Base-by-base conservation (phyloP, 2,888 invertebrate genomes). In the Conomelus anceps region DNA sequence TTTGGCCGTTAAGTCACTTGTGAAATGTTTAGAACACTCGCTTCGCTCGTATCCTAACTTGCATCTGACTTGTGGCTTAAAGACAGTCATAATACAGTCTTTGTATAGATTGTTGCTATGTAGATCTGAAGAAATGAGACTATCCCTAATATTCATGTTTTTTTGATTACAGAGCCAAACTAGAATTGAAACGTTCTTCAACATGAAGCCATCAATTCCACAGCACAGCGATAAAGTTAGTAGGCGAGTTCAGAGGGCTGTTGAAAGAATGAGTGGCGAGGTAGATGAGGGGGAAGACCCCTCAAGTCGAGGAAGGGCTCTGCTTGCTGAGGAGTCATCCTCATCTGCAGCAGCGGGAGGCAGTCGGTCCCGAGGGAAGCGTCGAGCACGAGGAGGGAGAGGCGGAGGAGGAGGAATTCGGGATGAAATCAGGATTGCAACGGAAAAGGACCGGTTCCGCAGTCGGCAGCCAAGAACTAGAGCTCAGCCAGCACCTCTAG, bases 161-260 rank as follows among this genome's bases (percentile, higher is more conserved):
- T 29, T 22, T 29, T 7, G 22, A 84, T 91, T 91, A 22, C 89
- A 95, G 92, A 94, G 93, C 17, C 98, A 98, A 92, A 95, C 94
- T 91, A 95, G 95, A 20, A 95, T 98, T 63, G 95, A 95, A 86
- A 95, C 96, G 91, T 98, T 96, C 93, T 98, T 97, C 92, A 95
- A 95, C 92, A 94, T 95, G 22, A 95, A 95, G 92, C 94, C 94
- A 90, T 94, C 95, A 84, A 93, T 94, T 34, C 93, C 94, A 89
- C 93, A 94, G 0, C 93, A 94, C 22, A 95, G 96, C 91, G 94
- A 95, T 29, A 95, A 94, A 92, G 95, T 97, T 93, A 98, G 98
- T 92, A 97, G 97, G 93, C 94, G 98, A 91, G 97, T 98, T 0
- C 96, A 96, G 93, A 95, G 94, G 22, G 98, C 98, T 0, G 95